Evolutionary conservation across 1,140 invertebrate species (phyloP).

Genomic region (Lepidotrigona ventralis): DNA sequence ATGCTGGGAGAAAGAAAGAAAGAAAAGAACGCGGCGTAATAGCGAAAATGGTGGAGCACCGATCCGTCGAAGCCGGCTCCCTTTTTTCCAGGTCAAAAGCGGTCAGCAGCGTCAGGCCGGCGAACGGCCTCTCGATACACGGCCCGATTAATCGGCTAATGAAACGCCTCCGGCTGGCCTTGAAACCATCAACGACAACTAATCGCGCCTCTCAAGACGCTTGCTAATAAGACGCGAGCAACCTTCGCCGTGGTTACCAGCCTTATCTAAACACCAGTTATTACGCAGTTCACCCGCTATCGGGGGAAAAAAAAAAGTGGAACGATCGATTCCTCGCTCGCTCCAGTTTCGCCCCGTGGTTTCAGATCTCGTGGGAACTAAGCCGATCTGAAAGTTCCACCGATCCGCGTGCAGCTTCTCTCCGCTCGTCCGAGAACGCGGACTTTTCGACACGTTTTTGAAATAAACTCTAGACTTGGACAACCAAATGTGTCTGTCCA

Average conservation of each 20-base stretch:
- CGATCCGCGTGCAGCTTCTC: not conserved
- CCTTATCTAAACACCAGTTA: slow-evolving; percentile 58
- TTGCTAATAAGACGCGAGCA: slow-evolving; percentile 49
- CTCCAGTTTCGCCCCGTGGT: slow-evolving; percentile 50
- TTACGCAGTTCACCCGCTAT: slow-evolving; percentile 51
- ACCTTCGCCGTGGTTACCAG: slow-evolving; percentile 44
- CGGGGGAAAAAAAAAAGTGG: slow-evolving; percentile 40
- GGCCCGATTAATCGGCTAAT: slow-evolving; percentile 18
- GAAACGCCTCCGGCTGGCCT: slow-evolving; percentile 35
- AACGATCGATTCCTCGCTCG: slow-evolving; percentile 59
- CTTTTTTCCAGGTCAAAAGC: slow-evolving; percentile 8
- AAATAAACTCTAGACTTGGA: too few relatives aligned
- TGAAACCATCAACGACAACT: slow-evolving; percentile 17
- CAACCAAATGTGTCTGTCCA: too few relatives aligned
- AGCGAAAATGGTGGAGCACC: not conserved
- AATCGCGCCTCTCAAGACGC: slow-evolving; percentile 4
- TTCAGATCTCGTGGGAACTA: slow-evolving; percentile 34
- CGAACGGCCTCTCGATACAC: slow-evolving; percentile 9
- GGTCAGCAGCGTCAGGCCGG: not conserved
- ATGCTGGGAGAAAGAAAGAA: too few relatives aligned
- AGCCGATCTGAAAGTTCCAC: slow-evolving; percentile 49
- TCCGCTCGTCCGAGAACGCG: too few relatives aligned
- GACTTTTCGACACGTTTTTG: too few relatives aligned
- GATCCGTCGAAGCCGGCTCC: not conserved
- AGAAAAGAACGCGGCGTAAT: not conserved